A percentile compares a stretch with the other conserved stretches of the same genome.
Evolutionary conservation across 1,140 invertebrate species (phyloP).

Genomic region (Melipona quadrifasciata): DNA sequence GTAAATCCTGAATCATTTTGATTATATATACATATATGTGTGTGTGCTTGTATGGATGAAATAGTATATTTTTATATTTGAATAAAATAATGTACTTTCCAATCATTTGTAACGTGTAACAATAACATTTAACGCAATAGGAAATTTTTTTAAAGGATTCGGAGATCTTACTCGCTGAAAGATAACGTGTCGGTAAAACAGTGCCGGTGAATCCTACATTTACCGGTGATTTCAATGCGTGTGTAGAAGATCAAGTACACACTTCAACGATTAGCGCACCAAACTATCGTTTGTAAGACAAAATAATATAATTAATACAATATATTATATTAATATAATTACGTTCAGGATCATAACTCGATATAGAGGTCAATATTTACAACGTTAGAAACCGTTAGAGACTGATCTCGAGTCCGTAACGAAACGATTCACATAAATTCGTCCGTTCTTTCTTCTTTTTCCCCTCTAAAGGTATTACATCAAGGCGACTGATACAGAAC

Average conservation of each 20-base stretch:
- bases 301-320: too few relatives aligned
- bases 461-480: not conserved
- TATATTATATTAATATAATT: not conserved
- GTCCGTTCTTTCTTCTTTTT: constrained; percentile 18
- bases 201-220: not conserved
- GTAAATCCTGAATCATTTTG: too few relatives aligned
- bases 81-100: too few relatives aligned
- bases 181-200: not conserved
- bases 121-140: not conserved
- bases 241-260: not conserved
- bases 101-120: too few relatives aligned
- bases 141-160: too few relatives aligned
- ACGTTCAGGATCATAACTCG: not conserved
- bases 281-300: not conserved
- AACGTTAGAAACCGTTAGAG: constrained; percentile 18
- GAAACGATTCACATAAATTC: constrained; percentile 34
- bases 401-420: too few relatives aligned
- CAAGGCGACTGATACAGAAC: not conserved
- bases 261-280: not conserved
- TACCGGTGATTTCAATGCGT: not conserved
- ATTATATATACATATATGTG: too few relatives aligned
- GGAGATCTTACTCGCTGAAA: too few relatives aligned
- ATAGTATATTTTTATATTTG: too few relatives aligned
- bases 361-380: constrained; percentile 6
- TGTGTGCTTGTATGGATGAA: too few relatives aligned